Evolutionary conservation across 2,888 invertebrate genomes (phyloP).

Genomic region (Abrostola triplasia): DNA sequence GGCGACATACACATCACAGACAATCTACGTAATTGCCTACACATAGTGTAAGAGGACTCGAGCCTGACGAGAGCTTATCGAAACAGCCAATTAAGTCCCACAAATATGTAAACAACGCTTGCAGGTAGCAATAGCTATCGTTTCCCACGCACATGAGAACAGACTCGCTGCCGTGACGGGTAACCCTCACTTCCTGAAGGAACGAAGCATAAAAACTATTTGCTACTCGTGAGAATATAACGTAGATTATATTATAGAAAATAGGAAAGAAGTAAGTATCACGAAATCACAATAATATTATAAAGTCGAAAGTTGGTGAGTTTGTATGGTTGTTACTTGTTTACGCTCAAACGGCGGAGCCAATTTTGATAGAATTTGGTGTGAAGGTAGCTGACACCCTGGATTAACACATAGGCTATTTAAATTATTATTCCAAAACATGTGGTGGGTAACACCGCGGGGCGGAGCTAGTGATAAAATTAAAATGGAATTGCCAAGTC

Average conservation of each 20-base stretch:
- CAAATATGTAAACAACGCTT: constrained; percentile 46
- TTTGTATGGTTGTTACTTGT: too few relatives aligned
- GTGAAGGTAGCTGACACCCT: too few relatives aligned
- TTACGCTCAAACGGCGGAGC: too few relatives aligned
- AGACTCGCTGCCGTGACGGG: constrained; percentile 57
- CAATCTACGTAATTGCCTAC: background rate
- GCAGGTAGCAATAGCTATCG: constrained; percentile 26
- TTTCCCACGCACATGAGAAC: constrained; percentile 57
- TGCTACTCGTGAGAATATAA: constrained; percentile 39
- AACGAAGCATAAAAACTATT: constrained; percentile 41
- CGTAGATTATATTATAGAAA: constrained; percentile 7
- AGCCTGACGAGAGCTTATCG: constrained; percentile 5
- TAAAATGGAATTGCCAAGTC: too few relatives aligned
- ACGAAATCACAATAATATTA: too few relatives aligned
- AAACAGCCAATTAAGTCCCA: constrained; percentile 35
- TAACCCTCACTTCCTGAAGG: constrained; percentile 60
- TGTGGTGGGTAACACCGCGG: too few relatives aligned
- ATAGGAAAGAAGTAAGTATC: background rate
- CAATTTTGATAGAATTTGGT: too few relatives aligned
- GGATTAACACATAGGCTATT: too few relatives aligned
- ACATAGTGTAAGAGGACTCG: constrained; percentile 2
- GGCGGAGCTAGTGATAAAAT: too few relatives aligned
- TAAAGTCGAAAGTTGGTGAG: too few relatives aligned
- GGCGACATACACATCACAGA: background rate
- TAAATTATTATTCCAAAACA: too few relatives aligned